Evolutionary conservation across 1,140 invertebrate genomes (phyloP).

Genomic region (Asbolus verrucosus): DNA sequence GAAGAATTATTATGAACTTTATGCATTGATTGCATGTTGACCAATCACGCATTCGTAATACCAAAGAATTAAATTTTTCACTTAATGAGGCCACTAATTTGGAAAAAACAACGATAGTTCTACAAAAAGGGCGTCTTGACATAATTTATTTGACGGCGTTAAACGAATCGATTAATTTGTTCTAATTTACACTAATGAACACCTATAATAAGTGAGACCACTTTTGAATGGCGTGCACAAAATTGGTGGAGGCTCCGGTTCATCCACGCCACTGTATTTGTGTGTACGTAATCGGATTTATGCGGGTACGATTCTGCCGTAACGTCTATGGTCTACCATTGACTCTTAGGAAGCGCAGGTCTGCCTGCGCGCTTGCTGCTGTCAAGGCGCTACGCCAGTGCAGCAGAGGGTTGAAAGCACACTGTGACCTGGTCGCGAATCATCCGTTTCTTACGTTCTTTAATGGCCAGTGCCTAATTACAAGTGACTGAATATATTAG

Average conservation of each 20-base stretch:
- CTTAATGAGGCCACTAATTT: too few species aligned
- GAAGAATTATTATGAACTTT: too few species aligned
- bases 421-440: slow-evolving; percentile 35
- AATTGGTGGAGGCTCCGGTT: not conserved
- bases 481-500: slow-evolving; percentile 1
- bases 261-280: not conserved
- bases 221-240: too few species aligned
- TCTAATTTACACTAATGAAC: too few species aligned
- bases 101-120: too few species aligned
- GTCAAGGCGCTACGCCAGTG: slow-evolving; percentile 51
- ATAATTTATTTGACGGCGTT: too few species aligned
- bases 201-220: too few species aligned
- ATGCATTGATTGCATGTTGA: too few species aligned
- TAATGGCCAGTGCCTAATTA: slow-evolving; percentile 26
- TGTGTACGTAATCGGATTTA: slow-evolving; percentile 9
- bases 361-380: slow-evolving; percentile 38
- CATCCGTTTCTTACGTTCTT: slow-evolving; percentile 32
- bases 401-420: slow-evolving; percentile 44
- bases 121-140: too few species aligned
- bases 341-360: slow-evolving; percentile 41
- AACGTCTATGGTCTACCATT: slow-evolving; percentile 13
- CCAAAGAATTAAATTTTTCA: too few species aligned
- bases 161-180: too few species aligned
- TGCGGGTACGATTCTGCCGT: slow-evolving; percentile 1
- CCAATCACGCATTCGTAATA: too few species aligned